Evolutionary conservation across 2,888 invertebrate species (phyloP).

Genomic region (Cryptocheilus praepositus): DNA sequence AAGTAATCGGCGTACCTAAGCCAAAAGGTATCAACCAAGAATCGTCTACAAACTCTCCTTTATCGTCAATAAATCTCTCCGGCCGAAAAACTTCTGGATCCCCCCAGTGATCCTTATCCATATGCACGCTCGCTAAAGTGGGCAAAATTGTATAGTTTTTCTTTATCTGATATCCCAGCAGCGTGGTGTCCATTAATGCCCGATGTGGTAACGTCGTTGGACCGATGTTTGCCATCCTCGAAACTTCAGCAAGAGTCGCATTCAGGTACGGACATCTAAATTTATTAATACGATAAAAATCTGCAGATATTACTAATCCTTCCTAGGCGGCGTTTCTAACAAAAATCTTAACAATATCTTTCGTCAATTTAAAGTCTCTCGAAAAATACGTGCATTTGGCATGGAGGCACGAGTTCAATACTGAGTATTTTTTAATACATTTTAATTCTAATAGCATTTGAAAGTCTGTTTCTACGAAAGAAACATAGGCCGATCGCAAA

Average conservation of each 20-base stretch:
- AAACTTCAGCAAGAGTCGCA: slow-evolving; percentile 84
- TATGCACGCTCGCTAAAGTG: slow-evolving; percentile 84
- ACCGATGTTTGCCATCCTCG: slow-evolving; percentile 87
- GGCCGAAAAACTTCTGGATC: slow-evolving; percentile 85
- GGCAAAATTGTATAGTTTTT: slow-evolving; percentile 89
- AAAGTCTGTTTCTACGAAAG: not conserved
- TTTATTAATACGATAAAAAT: not conserved
- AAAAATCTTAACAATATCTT: no score
- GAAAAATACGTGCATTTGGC: not conserved
- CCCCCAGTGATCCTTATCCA: slow-evolving; percentile 80
- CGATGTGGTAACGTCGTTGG: slow-evolving; percentile 89
- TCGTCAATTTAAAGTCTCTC: no score
- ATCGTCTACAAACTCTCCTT: slow-evolving; percentile 79
- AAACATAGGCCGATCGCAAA: not conserved
- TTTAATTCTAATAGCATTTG: no score
- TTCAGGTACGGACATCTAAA: slow-evolving; percentile 87
- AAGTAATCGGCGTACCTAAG: slow-evolving; percentile 76
- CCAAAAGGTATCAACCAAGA: slow-evolving; percentile 85
- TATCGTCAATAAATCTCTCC: slow-evolving; percentile 83
- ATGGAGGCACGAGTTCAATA: slow-evolving; percentile 2
- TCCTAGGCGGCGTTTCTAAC: no score
- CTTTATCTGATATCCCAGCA: slow-evolving; percentile 85
- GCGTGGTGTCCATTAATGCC: slow-evolving; percentile 82
- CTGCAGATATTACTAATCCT: no score
- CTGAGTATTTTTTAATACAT: not conserved